Base-by-base conservation (phyloP, 1,140 invertebrate species). In the Epicauta chinensis region DNA sequence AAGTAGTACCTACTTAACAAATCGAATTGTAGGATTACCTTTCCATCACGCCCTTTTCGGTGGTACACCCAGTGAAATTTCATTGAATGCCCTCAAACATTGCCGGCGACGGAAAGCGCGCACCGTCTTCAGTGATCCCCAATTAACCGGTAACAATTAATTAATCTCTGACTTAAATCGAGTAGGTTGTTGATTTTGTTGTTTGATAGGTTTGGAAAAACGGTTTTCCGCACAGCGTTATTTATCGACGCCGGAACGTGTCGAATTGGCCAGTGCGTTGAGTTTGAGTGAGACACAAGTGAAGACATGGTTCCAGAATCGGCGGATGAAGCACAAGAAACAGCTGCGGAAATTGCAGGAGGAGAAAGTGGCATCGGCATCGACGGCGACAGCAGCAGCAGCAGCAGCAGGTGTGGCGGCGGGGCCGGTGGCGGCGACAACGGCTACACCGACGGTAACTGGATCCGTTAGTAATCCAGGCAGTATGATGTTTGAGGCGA, bases 271-370 rank as follows among this genome's bases (percentile, higher is more conserved):
- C 0, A 86, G 86, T 2, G 86, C 87, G 0, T 75, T 99, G 10
- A 91, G 91, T 62, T 77, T 99, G 2, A 96, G 91, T 1, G 95
- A 99, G 76, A 96, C 96, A 0, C 97, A 99, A 74, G 93, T 97
- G 37, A 97, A 97, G 77, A 97, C 93, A 29, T 98, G 94, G 95
- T 98, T 97, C 73, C 94, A 97, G 74, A 97, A 97, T 72, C 74
- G 93, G 11, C 75, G 93, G 56, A 97, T 97, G 93, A 98, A 97
- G 66, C 93, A 97, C 71, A 97, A 97, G 77, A 97, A 97, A 68
- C 88, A 95, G 66, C 77, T 95, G 64, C 75, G 91, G 48, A 87
- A 88, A 65, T 60, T 81, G 14, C 77, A 73, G 34, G 81, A 80
- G n/a, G 77, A 77, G 12, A 75, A 71, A 48, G 62, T 63, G 29